Evolutionary conservation across 2,113 vertebrate species (phyloP).

Genomic region (Artemisiospiza belli): DNA sequence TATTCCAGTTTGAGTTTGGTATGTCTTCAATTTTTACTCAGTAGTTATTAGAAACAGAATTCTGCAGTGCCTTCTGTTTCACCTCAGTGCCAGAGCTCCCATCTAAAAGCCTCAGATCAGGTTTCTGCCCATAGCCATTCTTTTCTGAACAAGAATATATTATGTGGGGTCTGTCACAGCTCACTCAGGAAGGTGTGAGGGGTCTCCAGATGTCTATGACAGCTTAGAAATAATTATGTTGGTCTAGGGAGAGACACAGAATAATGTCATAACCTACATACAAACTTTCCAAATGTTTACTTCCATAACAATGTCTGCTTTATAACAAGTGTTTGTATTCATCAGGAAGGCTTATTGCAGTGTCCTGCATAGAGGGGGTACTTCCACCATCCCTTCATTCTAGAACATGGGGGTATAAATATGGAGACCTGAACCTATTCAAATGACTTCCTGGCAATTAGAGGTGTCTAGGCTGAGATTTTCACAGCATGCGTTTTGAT

Average conservation of each 20-base stretch:
- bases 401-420: not conserved
- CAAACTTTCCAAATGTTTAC: constrained; percentile 10
- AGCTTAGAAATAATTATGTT: constrained; percentile 32
- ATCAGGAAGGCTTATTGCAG: not conserved
- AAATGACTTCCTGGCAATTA: not conserved
- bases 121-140: constrained; percentile 32
- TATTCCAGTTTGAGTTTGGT: constrained; percentile 29
- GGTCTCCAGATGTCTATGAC: constrained; percentile 32
- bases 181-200: constrained; percentile 25
- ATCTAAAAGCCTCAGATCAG: constrained; percentile 8
- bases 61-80: constrained; percentile 40
- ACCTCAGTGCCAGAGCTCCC: not conserved
- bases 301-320: not conserved
- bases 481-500: constrained; percentile 15
- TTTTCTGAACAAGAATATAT: constrained; percentile 23
- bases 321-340: constrained; percentile 10
- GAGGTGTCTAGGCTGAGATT: not conserved
- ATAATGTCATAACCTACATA: not conserved
- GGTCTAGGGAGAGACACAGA: not conserved
- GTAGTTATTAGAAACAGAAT: constrained; percentile 66
- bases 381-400: not conserved
- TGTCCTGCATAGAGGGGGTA: not conserved
- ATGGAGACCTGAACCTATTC: not conserved
- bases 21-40: constrained; percentile 46
- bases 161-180: not conserved